These are phyloP conservation scores for Dascillus cervinus DNA, from an alignment of 2,888 invertebrate species.

Conservation along the genomic window DNA sequence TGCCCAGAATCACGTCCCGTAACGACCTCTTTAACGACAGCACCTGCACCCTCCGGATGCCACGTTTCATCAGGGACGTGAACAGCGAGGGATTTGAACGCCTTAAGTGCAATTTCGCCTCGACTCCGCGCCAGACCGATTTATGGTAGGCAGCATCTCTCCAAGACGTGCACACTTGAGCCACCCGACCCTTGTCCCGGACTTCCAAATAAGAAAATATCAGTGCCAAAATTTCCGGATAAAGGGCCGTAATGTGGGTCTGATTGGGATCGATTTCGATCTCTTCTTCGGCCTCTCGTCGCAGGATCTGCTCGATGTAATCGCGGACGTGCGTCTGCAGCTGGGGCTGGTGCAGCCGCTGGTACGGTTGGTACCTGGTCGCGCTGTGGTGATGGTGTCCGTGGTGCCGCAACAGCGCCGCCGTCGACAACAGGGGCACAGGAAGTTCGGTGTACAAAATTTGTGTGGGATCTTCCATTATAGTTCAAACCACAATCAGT, in stretches of 20 bases:
- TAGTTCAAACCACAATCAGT: conserved; percentile 31
- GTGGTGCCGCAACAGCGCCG: conserved; percentile 45
- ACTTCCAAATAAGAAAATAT: conserved; percentile 88
- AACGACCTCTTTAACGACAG: conserved; percentile 75
- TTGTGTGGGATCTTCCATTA: conserved; percentile 50
- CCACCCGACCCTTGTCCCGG: conserved; percentile 80
- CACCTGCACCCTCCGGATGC: conserved; percentile 83
- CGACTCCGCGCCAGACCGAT: conserved; percentile 90
- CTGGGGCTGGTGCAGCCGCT: conserved; percentile 61
- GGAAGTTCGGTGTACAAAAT: conserved; percentile 53
- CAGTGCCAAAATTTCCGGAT: conserved; percentile 86
- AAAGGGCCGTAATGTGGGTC: conserved; percentile 79
- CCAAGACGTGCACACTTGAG: conserved; percentile 86
- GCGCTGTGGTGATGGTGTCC: conserved; percentile 42
- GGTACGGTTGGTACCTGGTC: conserved; percentile 53
- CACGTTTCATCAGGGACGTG: conserved; percentile 76
- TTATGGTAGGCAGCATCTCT: conserved; percentile 87
- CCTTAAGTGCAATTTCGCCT: conserved; percentile 82
- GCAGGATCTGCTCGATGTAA: conserved; percentile 28
- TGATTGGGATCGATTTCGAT: conserved; percentile 36
- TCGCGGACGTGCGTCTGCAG: conserved; percentile 41
- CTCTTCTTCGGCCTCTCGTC: conserved; percentile 17
- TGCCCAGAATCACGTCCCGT: conserved; percentile 75
- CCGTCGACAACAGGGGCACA: conserved; percentile 47
- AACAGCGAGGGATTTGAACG: conserved; percentile 78